Base-by-base conservation (phyloP, 1,140 invertebrate genomes). In the Psix sp. region DNA sequence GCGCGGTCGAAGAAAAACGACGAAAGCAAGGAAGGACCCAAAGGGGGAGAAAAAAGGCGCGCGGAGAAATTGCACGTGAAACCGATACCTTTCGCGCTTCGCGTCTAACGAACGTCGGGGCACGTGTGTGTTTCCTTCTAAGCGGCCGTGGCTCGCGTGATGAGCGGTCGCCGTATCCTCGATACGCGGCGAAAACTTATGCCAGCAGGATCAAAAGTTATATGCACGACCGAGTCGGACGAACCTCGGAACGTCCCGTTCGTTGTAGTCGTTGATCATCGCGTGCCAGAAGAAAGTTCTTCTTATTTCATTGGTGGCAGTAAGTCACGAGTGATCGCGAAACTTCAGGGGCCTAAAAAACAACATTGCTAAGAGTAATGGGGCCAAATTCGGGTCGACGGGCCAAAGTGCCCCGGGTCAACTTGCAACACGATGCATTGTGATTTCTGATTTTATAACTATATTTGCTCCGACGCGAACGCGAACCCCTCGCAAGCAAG, bases 251-350 rank as follows among this genome's bases (percentile, higher is more conserved):
- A 46, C 38, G 57, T 63, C 43, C 49, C 54, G 56, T 54, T 56
- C 18, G 40, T 26, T 49, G 62, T 56, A 40, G 57, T 67, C 72
- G 65, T 74, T 68, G 72, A 75, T 70, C 60, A 75, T 70, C 73
- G 73, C 73, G 73, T 75, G 73, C 73, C 66, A 60, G 48, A 70
- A 54, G 73, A 75, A 70, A 75, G 73, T 70, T 70, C 72, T 66
- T 42, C 70, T 70, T 54, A 52, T 68, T 70, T 70, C 59, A 67
- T 75, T 63, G 59, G 72, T 65, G 72, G 72, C 59, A 65, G 70
- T 59, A 66, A 73, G 54, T 75, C 65, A 70, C 65, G 71, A 74
- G 62, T 66, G 66, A 70, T 70, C 66, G 66, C 66, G 45, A 72
- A 72, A 72, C 67, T 57, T 63, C 56, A 63, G 65, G 59, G 59